phyloP scores from a whole-genome alignment of 2,797 vertebrate species.

The Tenualosa ilisha region DNA sequence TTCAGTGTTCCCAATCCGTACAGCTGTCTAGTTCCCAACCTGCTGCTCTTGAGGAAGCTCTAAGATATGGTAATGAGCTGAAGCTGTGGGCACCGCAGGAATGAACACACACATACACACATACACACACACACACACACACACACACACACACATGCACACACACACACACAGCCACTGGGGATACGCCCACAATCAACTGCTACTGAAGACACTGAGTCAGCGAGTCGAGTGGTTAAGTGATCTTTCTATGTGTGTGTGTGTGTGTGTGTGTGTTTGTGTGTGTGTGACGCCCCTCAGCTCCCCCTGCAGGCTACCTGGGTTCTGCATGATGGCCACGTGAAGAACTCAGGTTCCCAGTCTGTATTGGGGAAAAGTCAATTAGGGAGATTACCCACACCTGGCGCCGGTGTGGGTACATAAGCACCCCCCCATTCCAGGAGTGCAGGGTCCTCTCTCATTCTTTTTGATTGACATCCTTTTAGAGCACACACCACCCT shows the following conservation, averaged over 20 bases:
- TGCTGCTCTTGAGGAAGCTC: constrained; percentile 56
- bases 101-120: constrained; percentile 26
- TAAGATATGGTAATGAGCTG: constrained; percentile 57
- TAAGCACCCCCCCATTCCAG: too few relatives aligned
- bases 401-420: too few relatives aligned
- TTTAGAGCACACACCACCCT: too few relatives aligned
- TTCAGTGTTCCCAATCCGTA: constrained; percentile 44
- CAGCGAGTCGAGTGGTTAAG: not conserved
- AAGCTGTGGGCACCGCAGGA: constrained; percentile 50
- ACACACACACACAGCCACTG: constrained; percentile 37
- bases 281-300: not conserved
- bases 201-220: not conserved
- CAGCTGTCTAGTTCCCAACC: constrained; percentile 75
- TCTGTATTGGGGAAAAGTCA: too few relatives aligned
- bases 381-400: too few relatives aligned
- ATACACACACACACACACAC: not conserved
- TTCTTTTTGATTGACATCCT: too few relatives aligned
- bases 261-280: not conserved
- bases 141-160: not conserved
- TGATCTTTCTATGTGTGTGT: not conserved
- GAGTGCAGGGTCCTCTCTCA: too few relatives aligned
- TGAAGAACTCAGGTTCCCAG: too few relatives aligned
- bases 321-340: too few relatives aligned
- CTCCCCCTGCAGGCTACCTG: too few relatives aligned
- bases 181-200: not conserved